These are phyloP conservation scores for Cactoblastis cactorum DNA, from an alignment of 2,888 invertebrate species.

Conservation along the genomic window DNA sequence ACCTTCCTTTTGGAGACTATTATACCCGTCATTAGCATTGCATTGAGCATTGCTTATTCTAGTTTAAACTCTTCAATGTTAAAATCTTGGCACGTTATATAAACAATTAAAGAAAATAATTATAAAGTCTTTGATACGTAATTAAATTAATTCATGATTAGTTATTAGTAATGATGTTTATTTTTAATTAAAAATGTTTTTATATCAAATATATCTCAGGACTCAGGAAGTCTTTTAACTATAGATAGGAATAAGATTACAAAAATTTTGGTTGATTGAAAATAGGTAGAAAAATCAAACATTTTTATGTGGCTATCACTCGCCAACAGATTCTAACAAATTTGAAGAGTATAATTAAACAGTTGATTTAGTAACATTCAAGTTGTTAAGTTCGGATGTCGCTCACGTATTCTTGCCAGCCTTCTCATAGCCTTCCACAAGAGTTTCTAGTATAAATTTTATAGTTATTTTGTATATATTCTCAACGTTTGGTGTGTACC, in stretches of 20 bases:
- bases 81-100: neutral
- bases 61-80: conserved; percentile 18
- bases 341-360: neutral
- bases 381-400: conserved; percentile 16
- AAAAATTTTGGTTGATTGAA: no score
- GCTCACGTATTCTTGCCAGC: conserved; percentile 59
- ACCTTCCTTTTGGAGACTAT: neutral
- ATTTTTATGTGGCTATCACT: no score
- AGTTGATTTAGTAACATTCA: neutral
- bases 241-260: no score
- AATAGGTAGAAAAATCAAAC: no score
- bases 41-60: conserved; percentile 5
- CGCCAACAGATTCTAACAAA: no score
- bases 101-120: neutral
- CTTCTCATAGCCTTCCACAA: conserved; percentile 87
- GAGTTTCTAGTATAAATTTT: conserved; percentile 92
- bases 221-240: no score
- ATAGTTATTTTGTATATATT: conserved; percentile 94
- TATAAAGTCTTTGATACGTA: no score
- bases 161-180: no score
- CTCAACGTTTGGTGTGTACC: conserved; percentile 94
- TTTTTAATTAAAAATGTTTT: no score
- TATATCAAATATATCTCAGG: no score
- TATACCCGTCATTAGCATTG: neutral
- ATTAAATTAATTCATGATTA: no score